Base-by-base conservation (phyloP, 2,888 invertebrate species). In the Ptilodon capucinus region DNA sequence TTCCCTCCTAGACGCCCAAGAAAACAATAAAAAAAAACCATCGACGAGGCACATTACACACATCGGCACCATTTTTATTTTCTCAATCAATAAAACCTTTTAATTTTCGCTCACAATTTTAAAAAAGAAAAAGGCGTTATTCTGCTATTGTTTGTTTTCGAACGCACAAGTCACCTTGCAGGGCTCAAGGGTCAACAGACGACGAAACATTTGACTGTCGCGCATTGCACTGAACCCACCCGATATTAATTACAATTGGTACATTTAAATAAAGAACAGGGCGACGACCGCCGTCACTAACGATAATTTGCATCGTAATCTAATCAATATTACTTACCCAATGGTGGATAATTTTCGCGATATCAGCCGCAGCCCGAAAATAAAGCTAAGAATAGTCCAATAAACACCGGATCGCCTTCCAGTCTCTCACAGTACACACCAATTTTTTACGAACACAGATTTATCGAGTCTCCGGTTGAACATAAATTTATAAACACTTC, bases 301-400 rank as follows among this genome's bases (percentile, higher is more conserved):
- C 79, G 84, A 86, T 86, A 85, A 88, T 87, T 88, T 84, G 85
- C 85, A 88, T 86, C 73, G 81, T 86, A 88, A 91, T 90, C 88
- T 90, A 87, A 91, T 91, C 90, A 71, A 85, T 80, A 84, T 76
- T 76, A 74, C 91, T 91, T 79, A 91, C 91, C 91, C 86, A 90
- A 91, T 91, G 84, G 85, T 90, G 90, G 86, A 88, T 87, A 83
- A 84, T 86, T 86, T 84, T 83, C 71, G 79, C 83, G 84, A 79
- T 88, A 90, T 86, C 89, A 79, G 79, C 71, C 74, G 73, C 64
- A 72, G 74, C 76, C 75, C 79, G 71, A 81, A 65, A 75, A 68
- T 66, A 68, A 74, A 67, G n/a, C 59, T 52, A 65, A 68, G 60
- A 73, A 84, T 80, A 80, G 86, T 86, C 84, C 87, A 80, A 77